These are phyloP conservation scores for Dryobates pubescens DNA, from an alignment of 2,797 vertebrate species.

Conservation along the genomic window DNA sequence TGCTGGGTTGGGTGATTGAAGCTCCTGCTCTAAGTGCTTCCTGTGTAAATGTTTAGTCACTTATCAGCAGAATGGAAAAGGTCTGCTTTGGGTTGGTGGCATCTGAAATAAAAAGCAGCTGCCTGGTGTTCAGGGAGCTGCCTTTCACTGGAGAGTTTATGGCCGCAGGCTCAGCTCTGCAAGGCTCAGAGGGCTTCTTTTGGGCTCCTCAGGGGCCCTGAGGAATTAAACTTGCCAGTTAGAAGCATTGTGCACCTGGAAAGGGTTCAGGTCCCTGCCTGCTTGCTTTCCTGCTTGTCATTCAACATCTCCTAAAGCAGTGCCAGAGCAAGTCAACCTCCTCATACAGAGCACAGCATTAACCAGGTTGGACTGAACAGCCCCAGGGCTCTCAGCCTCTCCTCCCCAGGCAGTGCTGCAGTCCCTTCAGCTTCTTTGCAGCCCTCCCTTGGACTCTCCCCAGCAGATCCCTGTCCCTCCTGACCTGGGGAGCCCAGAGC, in stretches of 20 bases:
- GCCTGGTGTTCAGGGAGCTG: neutral
- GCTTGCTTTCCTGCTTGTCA: neutral
- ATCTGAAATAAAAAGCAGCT: constrained; percentile 49
- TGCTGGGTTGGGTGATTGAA: constrained; percentile 20
- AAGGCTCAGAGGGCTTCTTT: neutral
- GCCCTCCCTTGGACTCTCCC: no score
- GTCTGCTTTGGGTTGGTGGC: neutral
- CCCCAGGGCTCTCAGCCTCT: no score
- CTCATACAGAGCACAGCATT: no score
- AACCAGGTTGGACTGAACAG: no score
- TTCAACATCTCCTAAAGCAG: neutral
- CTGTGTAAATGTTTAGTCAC: constrained; percentile 48
- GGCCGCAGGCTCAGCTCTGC: neutral
- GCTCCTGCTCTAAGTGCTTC: constrained; percentile 18
- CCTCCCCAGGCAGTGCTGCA: no score
- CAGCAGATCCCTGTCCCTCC: no score
- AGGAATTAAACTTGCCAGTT: constrained; percentile 3
- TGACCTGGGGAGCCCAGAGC: no score
- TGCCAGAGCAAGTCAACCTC: neutral
- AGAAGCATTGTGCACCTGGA: neutral
- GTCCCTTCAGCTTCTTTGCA: no score
- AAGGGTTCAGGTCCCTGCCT: neutral
- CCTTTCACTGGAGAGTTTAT: neutral
- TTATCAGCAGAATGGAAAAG: constrained; percentile 45
- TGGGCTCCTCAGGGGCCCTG: neutral